Conservation (phyloP, 2,113 vertebrate species). For the Sebastes schlegelii region DNA sequence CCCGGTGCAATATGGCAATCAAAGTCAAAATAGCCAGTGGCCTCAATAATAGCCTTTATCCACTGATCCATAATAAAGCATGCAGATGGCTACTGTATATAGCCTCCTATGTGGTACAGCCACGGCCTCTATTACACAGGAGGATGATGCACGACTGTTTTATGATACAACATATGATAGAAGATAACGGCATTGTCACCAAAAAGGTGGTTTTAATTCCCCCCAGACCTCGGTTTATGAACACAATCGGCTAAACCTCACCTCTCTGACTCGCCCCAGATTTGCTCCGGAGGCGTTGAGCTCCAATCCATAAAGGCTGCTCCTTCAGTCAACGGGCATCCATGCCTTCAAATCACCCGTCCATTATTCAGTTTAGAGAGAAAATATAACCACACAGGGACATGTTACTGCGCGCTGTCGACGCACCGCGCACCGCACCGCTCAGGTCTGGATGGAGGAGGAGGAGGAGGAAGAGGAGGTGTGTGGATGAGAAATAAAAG, state of each 20-base stretch:
- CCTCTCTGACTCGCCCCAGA: constrained; percentile 79
- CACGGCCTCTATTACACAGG: constrained; percentile 29
- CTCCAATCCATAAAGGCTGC: constrained; percentile 81
- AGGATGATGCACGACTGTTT: background rate
- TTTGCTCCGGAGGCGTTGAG: constrained; percentile 72
- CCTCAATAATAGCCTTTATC: constrained; percentile 17
- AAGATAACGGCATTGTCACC: background rate
- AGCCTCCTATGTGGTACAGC: background rate
- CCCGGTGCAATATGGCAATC: background rate
- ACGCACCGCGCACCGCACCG: constrained; percentile 28
- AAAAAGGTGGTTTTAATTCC: background rate
- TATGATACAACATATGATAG: background rate
- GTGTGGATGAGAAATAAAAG: constrained; percentile 37
- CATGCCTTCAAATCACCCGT: constrained; percentile 55
- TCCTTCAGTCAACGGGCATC: constrained; percentile 64
- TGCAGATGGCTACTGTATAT: constrained; percentile 36
- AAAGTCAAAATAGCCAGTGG: constrained; percentile 22
- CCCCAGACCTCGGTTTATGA: background rate
- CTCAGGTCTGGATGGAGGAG: constrained; percentile 18
- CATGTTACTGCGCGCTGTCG: constrained; percentile 27
- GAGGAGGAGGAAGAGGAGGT: background rate
- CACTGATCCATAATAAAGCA: constrained; percentile 27
- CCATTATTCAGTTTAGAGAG: constrained; percentile 30
- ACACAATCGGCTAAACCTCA: constrained; percentile 55
- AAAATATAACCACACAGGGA: constrained; percentile 3